Evolutionary conservation across 2,113 vertebrate genomes (phyloP), one percentile per base, ranked within the genome.

Genomic region (Lepus europaeus): DNA sequence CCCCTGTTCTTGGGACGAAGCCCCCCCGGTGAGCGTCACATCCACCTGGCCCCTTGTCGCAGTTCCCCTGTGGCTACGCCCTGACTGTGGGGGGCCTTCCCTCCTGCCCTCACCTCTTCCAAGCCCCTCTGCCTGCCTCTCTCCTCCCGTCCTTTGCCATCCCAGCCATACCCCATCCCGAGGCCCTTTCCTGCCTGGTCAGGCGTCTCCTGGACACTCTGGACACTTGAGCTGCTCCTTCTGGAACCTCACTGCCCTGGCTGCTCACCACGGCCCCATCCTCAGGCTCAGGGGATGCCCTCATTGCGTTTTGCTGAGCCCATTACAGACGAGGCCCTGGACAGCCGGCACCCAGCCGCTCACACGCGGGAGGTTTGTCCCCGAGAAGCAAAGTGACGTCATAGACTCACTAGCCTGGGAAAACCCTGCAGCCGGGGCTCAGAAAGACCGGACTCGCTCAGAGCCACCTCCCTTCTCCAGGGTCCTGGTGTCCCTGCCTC

Each of bases 401-500:
- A 64, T n/a, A 69, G 5, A 76, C 23, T 70, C 16, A 45, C 49
- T 33, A 68, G 49, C 59, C 17, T 36, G 79, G 85, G 51, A 78
- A 92, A 88, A 77, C 11, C 10, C n/a, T 73, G 59, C 51, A 61
- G 33, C 27, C 85, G 69, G 61, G 56, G 81, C 74, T 51, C 29
- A 78, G 82, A 88, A 79, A 27, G 77, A 45, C 45, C 6, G 45
- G 45, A 45, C 45, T 45, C 6, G 45, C 39, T 45, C 45, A 45
- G 45, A 45, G 45, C 45, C 7, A 45, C 45, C 39, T 45, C 39
- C 39, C 39, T 45, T 45, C 39, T 45, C 39, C 22, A 68, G 72
- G 85, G 45, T 68, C 85, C 96, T 29, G 79, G 78, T 93, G 93
- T 96, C 77, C 78, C 64, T 81, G 91, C 80, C 79, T 73, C 61